Percentiles rank a stretch among this genome's conserved stretches.
Conservation (phyloP, 2,888 invertebrate genomes). For the Pimpla rufipes region DNA sequence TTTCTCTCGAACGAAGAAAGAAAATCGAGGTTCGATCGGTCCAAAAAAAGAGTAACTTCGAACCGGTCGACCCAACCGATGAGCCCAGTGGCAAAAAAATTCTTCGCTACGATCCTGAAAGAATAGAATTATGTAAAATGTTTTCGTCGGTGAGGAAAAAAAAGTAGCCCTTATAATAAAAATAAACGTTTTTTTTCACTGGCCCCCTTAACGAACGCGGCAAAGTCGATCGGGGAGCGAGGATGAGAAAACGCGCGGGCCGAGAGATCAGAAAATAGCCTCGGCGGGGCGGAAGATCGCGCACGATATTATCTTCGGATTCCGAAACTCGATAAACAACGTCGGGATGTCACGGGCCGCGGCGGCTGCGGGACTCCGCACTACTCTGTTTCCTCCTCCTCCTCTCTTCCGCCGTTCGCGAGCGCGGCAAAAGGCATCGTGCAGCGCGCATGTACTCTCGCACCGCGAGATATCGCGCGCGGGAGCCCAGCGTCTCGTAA, state of each 20-base stretch:
- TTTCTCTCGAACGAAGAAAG: too few relatives aligned
- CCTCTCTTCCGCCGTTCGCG: slow-evolving; percentile 45
- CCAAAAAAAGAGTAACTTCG: too few relatives aligned
- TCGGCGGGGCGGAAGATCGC: slow-evolving; percentile 62
- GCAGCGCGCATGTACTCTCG: slow-evolving; percentile 28
- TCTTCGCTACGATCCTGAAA: too few relatives aligned
- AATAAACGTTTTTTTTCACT: too few relatives aligned
- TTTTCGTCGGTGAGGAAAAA: too few relatives aligned
- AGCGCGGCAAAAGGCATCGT: slow-evolving; percentile 57
- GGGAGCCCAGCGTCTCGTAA: slow-evolving; percentile 83
- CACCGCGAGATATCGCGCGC: slow-evolving; percentile 60
- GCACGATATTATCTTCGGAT: slow-evolving; percentile 78
- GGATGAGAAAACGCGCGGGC: slow-evolving; percentile 27
- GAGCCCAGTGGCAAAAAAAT: too few relatives aligned
- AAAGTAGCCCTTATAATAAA: too few relatives aligned
- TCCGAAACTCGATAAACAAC: slow-evolving; percentile 82
- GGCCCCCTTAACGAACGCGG: slow-evolving; percentile 55
- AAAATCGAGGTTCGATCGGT: too few relatives aligned
- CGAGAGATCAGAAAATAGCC: slow-evolving; percentile 55
- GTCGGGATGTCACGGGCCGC: slow-evolving; percentile 79
- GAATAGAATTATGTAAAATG: too few relatives aligned
- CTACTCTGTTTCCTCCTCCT: slow-evolving; percentile 54
- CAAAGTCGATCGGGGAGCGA: slow-evolving; percentile 49
- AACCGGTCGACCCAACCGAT: too few relatives aligned
- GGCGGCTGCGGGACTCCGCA: slow-evolving; percentile 53